A percentile compares a stretch with the other conserved stretches of the same genome.
Evolutionary conservation across 2,113 vertebrate species (phyloP).

Genomic region (Pelmatolapia mariae): DNA sequence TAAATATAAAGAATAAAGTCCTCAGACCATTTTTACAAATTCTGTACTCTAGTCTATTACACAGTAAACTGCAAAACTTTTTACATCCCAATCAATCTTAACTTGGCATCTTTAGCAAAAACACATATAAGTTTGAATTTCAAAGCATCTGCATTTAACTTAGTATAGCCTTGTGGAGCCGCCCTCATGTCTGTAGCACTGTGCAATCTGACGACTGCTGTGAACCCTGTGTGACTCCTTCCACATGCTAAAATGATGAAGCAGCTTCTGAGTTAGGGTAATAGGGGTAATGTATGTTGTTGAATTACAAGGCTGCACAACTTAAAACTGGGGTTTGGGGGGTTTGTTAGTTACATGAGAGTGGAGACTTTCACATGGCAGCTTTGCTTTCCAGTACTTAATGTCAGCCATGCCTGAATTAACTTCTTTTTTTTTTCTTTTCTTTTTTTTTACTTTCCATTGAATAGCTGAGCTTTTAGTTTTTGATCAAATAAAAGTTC

Average conservation of each 20-base stretch:
- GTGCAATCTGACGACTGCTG: neutral
- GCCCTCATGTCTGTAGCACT: neutral
- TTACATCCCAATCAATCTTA: neutral
- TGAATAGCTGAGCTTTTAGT: neutral
- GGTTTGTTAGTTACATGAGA: neutral
- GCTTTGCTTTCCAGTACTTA: neutral
- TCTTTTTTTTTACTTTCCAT: neutral
- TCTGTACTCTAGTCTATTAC: neutral
- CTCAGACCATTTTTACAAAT: neutral
- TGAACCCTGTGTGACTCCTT: neutral
- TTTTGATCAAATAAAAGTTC: neutral
- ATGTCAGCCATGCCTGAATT: neutral
- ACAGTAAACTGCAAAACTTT: accelerated
- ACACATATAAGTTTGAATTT: neutral
- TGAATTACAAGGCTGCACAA: neutral
- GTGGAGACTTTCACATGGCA: neutral
- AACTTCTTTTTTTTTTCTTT: accelerated
- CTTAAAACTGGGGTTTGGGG: neutral
- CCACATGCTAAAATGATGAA: neutral
- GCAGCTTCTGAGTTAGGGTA: neutral
- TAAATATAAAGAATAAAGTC: neutral
- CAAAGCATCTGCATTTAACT: neutral
- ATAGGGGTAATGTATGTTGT: neutral
- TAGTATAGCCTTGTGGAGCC: neutral
- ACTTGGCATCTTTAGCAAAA: neutral